Conservation (phyloP, 2,797 vertebrate genomes). For the Oceanodroma leucorhoa region DNA sequence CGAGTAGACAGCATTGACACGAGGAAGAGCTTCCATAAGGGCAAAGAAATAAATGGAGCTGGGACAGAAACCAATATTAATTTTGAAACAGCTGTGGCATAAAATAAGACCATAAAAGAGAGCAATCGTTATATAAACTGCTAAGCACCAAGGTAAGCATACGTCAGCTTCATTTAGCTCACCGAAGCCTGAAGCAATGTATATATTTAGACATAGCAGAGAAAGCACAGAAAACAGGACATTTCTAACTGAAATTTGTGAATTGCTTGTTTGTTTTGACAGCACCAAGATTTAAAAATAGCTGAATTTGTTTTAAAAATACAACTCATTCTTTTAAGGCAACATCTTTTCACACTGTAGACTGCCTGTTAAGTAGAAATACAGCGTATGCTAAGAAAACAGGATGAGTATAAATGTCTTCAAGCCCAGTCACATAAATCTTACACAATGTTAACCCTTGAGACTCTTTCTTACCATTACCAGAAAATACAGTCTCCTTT, state of each 20-base stretch:
- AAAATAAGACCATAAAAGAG: neutral
- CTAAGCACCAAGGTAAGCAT: neutral
- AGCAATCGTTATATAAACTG: neutral
- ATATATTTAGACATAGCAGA: neutral
- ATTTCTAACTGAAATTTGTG: neutral
- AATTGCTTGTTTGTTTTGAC: neutral
- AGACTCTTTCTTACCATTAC: neutral
- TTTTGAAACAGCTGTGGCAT: neutral
- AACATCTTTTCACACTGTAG: neutral
- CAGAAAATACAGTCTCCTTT: neutral
- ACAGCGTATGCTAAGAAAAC: neutral
- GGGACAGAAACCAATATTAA: neutral
- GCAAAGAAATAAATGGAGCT: neutral
- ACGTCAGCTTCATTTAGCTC: neutral
- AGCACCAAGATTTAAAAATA: neutral
- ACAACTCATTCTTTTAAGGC: neutral
- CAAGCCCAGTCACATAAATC: neutral
- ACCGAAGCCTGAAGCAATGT: neutral
- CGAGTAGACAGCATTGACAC: neutral
- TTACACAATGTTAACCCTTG: neutral
- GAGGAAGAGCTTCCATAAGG: neutral
- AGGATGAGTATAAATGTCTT: neutral
- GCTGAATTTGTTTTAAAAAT: neutral
- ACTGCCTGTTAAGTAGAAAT: neutral
- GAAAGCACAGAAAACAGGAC: neutral